phyloP scores from a whole-genome alignment of 2,888 invertebrate genomes.

The Parelbella ahira region DNA sequence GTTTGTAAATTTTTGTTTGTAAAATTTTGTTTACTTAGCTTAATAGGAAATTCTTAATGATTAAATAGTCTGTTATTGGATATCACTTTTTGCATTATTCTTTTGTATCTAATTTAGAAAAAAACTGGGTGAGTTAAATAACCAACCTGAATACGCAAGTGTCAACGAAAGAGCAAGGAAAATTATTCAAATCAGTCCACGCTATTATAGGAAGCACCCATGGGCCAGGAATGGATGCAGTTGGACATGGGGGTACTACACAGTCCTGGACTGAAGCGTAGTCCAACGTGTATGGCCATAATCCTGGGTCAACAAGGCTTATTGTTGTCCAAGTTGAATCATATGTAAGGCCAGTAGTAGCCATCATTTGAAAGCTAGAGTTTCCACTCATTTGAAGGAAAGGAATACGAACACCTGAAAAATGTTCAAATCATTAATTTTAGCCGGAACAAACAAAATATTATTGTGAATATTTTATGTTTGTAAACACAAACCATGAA shows the following conservation, averaged over 20 bases:
- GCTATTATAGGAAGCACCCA: conserved; percentile 85
- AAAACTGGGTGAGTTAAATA: not conserved
- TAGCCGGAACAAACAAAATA: too few species aligned
- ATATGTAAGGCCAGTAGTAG: conserved; percentile 71
- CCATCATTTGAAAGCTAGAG: conserved; percentile 77
- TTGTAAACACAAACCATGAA: conserved; percentile 48
- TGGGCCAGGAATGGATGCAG: conserved; percentile 76
- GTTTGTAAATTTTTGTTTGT: too few species aligned
- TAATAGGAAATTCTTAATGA: too few species aligned
- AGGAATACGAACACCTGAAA: conserved; percentile 74
- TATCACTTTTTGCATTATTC: too few species aligned
- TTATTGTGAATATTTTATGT: too few species aligned
- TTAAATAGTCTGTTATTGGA: too few species aligned
- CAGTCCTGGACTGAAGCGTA: conserved; percentile 80
- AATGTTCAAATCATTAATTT: not conserved
- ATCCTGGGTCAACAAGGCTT: conserved; percentile 52
- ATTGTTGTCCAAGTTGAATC: conserved; percentile 83
- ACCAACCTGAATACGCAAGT: conserved; percentile 73
- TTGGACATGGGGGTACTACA: conserved; percentile 77
- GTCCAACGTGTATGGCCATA: conserved; percentile 86
- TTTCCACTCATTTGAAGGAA: conserved; percentile 81
- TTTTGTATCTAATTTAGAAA: not conserved
- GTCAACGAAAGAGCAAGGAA: conserved; percentile 80
- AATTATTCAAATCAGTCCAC: conserved; percentile 63
- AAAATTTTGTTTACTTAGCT: too few species aligned